Base-by-base conservation (phyloP, 2,113 vertebrate genomes). In the Vulpes lagopus region DNA sequence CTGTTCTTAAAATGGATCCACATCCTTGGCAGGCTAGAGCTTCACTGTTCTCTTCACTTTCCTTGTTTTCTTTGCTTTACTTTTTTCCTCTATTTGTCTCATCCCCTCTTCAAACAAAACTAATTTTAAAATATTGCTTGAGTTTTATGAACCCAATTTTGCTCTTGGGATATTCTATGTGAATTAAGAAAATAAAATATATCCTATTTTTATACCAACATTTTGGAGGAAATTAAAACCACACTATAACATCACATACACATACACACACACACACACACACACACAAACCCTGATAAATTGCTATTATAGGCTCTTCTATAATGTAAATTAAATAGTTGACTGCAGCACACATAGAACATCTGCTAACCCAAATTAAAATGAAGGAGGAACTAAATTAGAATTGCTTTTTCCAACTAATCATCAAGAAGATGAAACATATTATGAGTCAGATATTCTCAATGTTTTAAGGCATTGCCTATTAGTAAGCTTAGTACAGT, bases 351-450 rank as follows among this genome's bases (percentile, higher is more conserved):
- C 11, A 51, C 80, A 94, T 53, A 71, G 69, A 97, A 96, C 98
- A 98, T 97, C 95, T 97, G 97, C 90, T 96, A 84, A 83, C 27
- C 27, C 80, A 97, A 95, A 95, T 97, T 83, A 96, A 92, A 97
- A 94, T 76, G 76, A 96, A 97, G 1, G 9, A 91, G 69, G 62
- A 96, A 81, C 49, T 92, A 76, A 97, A 96, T 95, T 96, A 94
- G 90, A 97, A 88, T 94, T 89, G 79, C 57, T 80, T 95, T 97
- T 95, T 90, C 57, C 49, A 55, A 76, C 85, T 87, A 96, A 84
- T 96, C 73, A 82, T 92, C 57, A 43, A 95, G 65, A 95, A 86
- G 69, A 89, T 57, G 73, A 96, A 89, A 95, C 27, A 32, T 92
- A 86, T 97, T 89, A 97, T 67, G 60, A 90, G 23, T 60, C 60